Evolutionary conservation across 2,888 invertebrate species (phyloP).

Genomic region (Hybos culiciformis): DNA sequence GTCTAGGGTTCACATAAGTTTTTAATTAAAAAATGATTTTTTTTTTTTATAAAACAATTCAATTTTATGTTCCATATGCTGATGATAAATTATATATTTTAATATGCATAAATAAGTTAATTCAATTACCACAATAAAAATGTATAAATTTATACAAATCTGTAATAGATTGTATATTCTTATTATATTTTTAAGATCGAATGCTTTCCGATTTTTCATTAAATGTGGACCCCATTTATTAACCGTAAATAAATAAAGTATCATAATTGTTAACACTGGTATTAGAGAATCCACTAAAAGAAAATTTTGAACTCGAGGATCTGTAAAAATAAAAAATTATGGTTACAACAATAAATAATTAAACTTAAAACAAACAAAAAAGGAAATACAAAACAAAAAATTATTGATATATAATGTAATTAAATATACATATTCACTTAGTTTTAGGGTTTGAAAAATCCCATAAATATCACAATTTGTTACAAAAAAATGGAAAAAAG

Average conservation of each 20-base stretch:
- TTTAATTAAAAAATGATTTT: not conserved
- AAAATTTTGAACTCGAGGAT: conserved; percentile 44
- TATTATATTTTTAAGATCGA: conserved; percentile 48
- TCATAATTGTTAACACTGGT: conserved; percentile 41
- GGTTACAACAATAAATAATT: not conserved
- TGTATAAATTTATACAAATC: conserved; percentile 19
- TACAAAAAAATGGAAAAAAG: no score
- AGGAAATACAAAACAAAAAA: no score
- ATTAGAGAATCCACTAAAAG: conserved; percentile 52
- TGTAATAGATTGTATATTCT: conserved; percentile 55
- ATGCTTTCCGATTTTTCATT: conserved; percentile 53
- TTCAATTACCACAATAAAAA: conserved; percentile 18
- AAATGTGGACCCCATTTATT: conserved; percentile 54
- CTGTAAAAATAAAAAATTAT: conserved; percentile 9
- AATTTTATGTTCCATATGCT: not conserved
- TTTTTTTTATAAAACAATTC: not conserved
- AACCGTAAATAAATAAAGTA: conserved; percentile 54
- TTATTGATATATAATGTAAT: no score
- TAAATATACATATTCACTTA: no score
- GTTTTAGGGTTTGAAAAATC: no score
- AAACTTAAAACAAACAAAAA: no score
- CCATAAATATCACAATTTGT: no score
- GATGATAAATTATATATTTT: not conserved
- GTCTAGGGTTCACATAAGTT: not conserved
- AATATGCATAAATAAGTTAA: not conserved